These are phyloP conservation scores for Myripristis jacobus DNA, from an alignment of 2,797 vertebrate genomes.

Conservation along the genomic window DNA sequence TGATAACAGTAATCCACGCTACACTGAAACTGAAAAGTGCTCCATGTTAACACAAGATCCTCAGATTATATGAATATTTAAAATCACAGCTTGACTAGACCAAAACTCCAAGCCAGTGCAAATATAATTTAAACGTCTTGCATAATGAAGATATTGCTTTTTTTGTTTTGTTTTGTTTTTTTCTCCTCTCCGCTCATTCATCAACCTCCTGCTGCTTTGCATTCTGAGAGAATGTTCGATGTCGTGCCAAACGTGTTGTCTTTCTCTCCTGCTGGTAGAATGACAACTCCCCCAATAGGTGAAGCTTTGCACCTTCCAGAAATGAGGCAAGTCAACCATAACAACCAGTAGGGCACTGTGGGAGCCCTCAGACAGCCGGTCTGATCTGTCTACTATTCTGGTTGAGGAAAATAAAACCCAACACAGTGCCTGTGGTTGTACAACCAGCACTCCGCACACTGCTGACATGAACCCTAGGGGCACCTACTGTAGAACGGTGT, in stretches of 20 bases:
- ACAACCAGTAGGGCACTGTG: conserved; percentile 52
- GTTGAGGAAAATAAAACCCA: conserved; percentile 58
- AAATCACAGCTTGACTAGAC: conserved; percentile 70
- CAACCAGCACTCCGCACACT: conserved; percentile 48
- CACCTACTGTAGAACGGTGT: conserved; percentile 61
- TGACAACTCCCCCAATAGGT: conserved; percentile 73
- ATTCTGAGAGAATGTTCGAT: conserved; percentile 58
- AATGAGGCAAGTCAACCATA: conserved; percentile 65
- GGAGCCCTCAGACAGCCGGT: conserved; percentile 48
- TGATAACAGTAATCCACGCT: conserved; percentile 10
- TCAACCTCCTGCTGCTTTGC: conserved; percentile 73
- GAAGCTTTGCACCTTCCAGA: conserved; percentile 75
- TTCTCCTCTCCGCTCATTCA: conserved; percentile 52
- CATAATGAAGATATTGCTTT: conserved; percentile 57
- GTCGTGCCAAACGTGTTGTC: conserved; percentile 66
- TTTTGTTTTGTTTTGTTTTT: conserved; percentile 56
- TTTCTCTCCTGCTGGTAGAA: conserved; percentile 70
- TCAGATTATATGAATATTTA: conserved; percentile 66
- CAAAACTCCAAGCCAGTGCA: conserved; percentile 51
- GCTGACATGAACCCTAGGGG: conserved; percentile 66
- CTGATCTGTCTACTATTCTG: conserved; percentile 30
- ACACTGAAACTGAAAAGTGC: conserved; percentile 30
- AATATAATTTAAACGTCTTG: conserved; percentile 59
- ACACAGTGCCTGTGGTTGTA: conserved; percentile 42
- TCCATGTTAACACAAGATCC: conserved; percentile 44